These are phyloP conservation scores for Rhyzopertha dominica DNA, from an alignment of 1,140 invertebrate genomes.

Conservation along the genomic window DNA sequence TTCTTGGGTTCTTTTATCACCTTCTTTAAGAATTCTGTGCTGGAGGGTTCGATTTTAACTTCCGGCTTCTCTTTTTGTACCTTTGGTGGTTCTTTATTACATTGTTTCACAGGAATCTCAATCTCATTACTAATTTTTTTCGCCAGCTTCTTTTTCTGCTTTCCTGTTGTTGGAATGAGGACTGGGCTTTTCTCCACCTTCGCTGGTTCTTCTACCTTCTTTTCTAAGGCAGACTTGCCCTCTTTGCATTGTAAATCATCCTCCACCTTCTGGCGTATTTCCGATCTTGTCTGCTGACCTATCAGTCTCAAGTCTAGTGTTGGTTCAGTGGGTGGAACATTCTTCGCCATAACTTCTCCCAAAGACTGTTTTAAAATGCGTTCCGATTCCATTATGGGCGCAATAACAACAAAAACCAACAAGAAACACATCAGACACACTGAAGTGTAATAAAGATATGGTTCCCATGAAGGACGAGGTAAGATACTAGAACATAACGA, in stretches of 20 bases:
- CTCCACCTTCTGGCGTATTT: constrained; percentile 28
- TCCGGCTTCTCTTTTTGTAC: constrained; percentile 16
- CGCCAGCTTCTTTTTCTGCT: constrained; percentile 35
- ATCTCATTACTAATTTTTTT: constrained; percentile 25
- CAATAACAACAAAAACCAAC: constrained; percentile 61
- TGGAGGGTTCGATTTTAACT: background rate
- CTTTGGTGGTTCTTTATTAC: constrained; percentile 16
- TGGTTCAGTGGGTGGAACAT: constrained; percentile 50
- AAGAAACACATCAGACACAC: constrained; percentile 59
- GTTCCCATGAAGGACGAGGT: constrained; percentile 76
- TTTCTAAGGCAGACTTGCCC: constrained; percentile 13
- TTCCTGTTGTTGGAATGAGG: constrained; percentile 36
- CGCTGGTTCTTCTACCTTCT: constrained; percentile 5
- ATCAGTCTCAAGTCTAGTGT: constrained; percentile 55
- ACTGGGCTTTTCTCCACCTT: constrained; percentile 33
- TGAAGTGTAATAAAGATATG: constrained; percentile 62
- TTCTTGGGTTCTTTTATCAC: constrained; percentile 15
- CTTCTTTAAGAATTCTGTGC: constrained; percentile 13
- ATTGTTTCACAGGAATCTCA: constrained; percentile 2
- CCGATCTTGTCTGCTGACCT: constrained; percentile 34
- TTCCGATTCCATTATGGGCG: constrained; percentile 72
- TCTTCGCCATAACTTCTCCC: constrained; percentile 29
- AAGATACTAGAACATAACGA: constrained; percentile 66
- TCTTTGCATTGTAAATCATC: constrained; percentile 20
- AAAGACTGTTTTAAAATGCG: constrained; percentile 55